A percentile compares a stretch with the other conserved stretches of the same genome.
These are phyloP conservation scores for Aphodius sticticus DNA, from an alignment of 2,888 invertebrate species.

Conservation along the genomic window DNA sequence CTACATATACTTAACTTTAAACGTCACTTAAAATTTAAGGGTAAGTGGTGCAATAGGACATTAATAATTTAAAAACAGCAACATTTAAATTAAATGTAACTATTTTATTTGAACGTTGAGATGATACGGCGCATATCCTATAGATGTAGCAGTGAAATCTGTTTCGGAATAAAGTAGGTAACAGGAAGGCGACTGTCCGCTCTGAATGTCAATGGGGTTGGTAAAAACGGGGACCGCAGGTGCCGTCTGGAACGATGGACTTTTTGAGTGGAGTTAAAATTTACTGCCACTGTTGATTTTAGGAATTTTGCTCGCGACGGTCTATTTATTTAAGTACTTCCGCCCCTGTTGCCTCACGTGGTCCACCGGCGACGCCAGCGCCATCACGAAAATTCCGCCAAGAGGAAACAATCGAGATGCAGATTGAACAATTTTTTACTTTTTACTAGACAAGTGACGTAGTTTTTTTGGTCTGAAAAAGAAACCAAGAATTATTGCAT, in stretches of 20 bases:
- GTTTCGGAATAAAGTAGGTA: too few relatives aligned
- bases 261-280: constrained; percentile 38
- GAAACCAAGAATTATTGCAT: too few relatives aligned
- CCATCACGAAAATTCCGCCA: background rate
- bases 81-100: too few relatives aligned
- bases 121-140: too few relatives aligned
- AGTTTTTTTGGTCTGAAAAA: too few relatives aligned
- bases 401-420: background rate
- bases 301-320: constrained; percentile 33
- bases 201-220: background rate
- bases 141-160: too few relatives aligned
- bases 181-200: background rate
- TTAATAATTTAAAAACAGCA: too few relatives aligned
- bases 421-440: background rate
- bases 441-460: too few relatives aligned
- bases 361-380: constrained; percentile 8
- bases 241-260: constrained; percentile 9
- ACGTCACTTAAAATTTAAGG: too few relatives aligned
- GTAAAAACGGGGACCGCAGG: background rate
- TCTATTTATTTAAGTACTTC: constrained; percentile 37
- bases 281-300: constrained; percentile 36
- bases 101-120: too few relatives aligned
- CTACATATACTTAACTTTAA: too few relatives aligned
- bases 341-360: constrained; percentile 32
- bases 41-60: too few relatives aligned